A percentile compares a stretch with the other conserved stretches of the same genome.
Evolutionary conservation across 2,113 vertebrate genomes (phyloP).

Genomic region (Dipodomys merriami): DNA sequence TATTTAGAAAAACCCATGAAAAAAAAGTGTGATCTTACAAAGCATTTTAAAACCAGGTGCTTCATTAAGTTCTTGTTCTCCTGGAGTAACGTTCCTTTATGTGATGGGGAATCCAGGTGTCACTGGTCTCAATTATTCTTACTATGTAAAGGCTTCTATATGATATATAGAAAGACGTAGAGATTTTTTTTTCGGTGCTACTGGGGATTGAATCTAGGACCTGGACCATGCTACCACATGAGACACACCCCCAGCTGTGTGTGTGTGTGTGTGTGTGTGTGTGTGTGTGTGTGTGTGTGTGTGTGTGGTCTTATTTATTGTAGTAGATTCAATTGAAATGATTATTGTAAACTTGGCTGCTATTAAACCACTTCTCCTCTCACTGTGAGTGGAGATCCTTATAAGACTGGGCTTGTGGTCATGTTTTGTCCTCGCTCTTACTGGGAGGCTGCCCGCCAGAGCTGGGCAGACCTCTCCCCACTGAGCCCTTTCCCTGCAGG

Average conservation of each 20-base stretch:
- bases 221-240: too few relatives aligned
- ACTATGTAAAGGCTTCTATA: not conserved
- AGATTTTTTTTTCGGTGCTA: too few relatives aligned
- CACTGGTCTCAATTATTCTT: not conserved
- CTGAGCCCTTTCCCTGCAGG: not conserved
- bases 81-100: not conserved
- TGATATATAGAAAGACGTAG: not conserved
- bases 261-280: too few relatives aligned
- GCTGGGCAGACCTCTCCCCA: too few relatives aligned
- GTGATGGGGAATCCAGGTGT: not conserved
- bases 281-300: too few relatives aligned
- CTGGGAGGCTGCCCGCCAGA: too few relatives aligned
- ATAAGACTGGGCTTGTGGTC: not conserved
- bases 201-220: too few relatives aligned
- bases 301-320: not conserved
- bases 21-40: not conserved
- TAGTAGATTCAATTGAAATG: not conserved
- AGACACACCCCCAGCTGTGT: too few relatives aligned
- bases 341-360: not conserved
- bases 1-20: slow-evolving; percentile 13
- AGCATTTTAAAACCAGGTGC: too few relatives aligned
- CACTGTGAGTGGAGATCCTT: not conserved
- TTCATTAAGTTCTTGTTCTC: not conserved
- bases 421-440: not conserved
- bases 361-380: not conserved